phyloP scores from a whole-genome alignment of 2,113 vertebrate genomes.

The Pimephales promelas region DNA sequence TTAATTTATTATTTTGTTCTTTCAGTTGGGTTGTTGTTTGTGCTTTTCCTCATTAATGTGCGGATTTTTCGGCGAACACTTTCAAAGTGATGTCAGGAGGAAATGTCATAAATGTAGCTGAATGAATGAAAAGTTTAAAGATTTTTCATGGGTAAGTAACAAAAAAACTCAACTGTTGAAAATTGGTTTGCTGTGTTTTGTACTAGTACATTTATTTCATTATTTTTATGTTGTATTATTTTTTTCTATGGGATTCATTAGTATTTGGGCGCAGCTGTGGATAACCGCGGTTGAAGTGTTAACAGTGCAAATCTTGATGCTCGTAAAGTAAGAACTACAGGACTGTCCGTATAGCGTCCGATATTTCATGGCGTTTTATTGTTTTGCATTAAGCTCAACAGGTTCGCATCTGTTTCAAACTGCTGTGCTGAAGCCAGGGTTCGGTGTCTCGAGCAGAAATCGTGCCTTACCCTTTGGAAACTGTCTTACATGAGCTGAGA shows the following conservation, averaged over 20 bases:
- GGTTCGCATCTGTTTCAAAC: conserved; percentile 41
- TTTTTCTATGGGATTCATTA: neutral
- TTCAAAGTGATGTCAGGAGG: conserved; percentile 32
- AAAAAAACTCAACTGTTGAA: neutral
- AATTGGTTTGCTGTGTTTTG: neutral
- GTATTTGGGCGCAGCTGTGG: neutral
- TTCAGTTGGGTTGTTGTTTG: neutral
- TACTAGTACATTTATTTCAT: neutral
- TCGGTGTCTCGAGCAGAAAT: neutral
- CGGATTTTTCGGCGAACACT: conserved; percentile 16
- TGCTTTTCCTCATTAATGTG: neutral
- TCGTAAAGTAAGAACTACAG: neutral
- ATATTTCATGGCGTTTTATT: neutral
- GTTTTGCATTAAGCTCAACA: conserved; percentile 48
- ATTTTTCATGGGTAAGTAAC: conserved; percentile 55
- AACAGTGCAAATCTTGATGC: neutral
- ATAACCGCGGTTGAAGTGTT: neutral
- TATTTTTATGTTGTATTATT: neutral
- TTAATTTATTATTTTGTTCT: neutral
- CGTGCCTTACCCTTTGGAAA: neutral
- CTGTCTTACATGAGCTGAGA: neutral
- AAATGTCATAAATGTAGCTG: conserved; percentile 34
- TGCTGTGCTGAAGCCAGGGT: conserved; percentile 15
- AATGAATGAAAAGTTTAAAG: conserved; percentile 29
- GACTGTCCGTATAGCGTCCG: neutral